Conservation (phyloP, 2,797 vertebrate species). For the Pogonophryne albipinna region DNA sequence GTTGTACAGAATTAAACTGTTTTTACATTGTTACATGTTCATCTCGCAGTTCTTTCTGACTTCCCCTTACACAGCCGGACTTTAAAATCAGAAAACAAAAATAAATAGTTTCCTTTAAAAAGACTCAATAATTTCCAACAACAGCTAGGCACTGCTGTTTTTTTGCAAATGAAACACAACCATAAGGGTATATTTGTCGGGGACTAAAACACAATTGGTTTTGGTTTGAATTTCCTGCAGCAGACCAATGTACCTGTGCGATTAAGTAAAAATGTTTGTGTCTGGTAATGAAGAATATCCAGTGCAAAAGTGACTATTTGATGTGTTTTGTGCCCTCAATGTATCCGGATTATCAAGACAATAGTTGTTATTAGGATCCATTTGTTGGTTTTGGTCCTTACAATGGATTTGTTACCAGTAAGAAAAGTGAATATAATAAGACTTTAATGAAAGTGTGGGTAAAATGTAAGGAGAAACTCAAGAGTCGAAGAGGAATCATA, state of each 20-base stretch:
- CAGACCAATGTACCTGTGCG: background rate
- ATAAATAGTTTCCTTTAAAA: background rate
- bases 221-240: background rate
- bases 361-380: background rate
- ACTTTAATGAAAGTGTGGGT: background rate
- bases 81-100: background rate
- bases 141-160: background rate
- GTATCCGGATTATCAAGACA: background rate
- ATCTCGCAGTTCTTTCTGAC: background rate
- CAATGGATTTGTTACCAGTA: background rate
- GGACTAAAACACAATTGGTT: background rate
- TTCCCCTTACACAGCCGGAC: too few relatives aligned
- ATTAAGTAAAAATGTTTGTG: background rate
- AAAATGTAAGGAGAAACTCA: background rate
- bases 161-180: background rate
- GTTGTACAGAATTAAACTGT: background rate
- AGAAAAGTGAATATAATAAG: background rate
- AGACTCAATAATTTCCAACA: background rate
- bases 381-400: background rate
- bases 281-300: background rate
- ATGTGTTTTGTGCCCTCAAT: background rate
- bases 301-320: background rate
- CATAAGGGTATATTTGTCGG: background rate
- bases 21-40: background rate
- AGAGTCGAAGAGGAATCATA: conserved; percentile 2